These are phyloP conservation scores for Mus spretus DNA, from an alignment of 2,797 vertebrate genomes.

Conservation along the genomic window DNA sequence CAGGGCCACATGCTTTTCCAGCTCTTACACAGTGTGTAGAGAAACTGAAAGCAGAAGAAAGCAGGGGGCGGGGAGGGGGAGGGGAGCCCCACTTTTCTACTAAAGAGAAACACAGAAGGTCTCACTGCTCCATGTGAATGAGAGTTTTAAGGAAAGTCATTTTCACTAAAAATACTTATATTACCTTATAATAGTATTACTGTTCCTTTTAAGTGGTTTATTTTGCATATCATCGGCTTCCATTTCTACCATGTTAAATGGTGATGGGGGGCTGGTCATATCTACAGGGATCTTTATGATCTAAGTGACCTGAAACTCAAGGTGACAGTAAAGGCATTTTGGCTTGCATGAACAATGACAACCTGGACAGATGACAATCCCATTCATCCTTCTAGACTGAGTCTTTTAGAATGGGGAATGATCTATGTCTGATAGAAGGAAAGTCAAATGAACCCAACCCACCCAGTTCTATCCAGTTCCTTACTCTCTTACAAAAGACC, in stretches of 20 bases:
- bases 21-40: not conserved
- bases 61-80: no score
- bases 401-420: not conserved
- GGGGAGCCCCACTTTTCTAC: not conserved
- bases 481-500: not conserved
- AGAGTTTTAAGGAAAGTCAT: not conserved
- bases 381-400: not conserved
- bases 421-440: not conserved
- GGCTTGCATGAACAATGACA: not conserved
- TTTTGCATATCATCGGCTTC: not conserved
- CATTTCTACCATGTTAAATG: not conserved
- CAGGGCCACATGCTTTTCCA: accelerated
- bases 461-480: not conserved
- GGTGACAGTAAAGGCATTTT: not conserved
- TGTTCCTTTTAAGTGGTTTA: not conserved
- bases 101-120: not conserved
- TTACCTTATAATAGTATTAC: not conserved
- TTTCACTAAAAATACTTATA: not conserved
- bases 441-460: not conserved
- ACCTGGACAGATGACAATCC: not conserved
- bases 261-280: not conserved
- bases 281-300: not conserved
- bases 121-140: not conserved
- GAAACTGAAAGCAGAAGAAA: not conserved
- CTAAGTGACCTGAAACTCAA: not conserved